Evolutionary conservation across 2,797 vertebrate genomes (phyloP), one percentile per base, ranked within the genome.

Genomic region (Bovichtus diacanthus): DNA sequence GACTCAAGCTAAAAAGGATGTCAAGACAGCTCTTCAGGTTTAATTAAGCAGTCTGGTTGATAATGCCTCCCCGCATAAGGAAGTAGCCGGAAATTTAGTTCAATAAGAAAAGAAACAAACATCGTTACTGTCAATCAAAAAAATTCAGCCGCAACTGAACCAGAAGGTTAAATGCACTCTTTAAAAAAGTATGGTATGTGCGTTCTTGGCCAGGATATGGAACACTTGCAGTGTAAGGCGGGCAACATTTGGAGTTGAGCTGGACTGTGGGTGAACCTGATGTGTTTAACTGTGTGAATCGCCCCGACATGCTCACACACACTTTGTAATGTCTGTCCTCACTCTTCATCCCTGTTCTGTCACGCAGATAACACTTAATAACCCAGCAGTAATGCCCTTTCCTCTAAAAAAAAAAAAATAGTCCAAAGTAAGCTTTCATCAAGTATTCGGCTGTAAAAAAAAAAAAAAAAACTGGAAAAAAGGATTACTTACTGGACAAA

Each of bases 231-330:
- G 34, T 93, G 84, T 90, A 92, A 91, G 74, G 88, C 61, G n/a
- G 61, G 31, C 49, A 72, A 53, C 49, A 55, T 80, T 78, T 74
- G 34, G 69, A 89, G 80, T 84, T 29, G 72, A 76, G 43, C 82
- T 94, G 92, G 87, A 93, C 93, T 94, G 90, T 89, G 84, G 73
- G 84, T 92, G 89, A 94, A 91, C 88, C 78, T 39, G 66, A 67
- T 46, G 85, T 69, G 66, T 86, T 82, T 41, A 61, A 76, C 58
- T 29, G 60, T 63, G 77, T 49, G 47, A 79, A 88, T 54, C 19
- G 81, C 67, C 82, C 78, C 50, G 47, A 89, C 92, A 87, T 79
- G 92, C 80, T 86, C 80, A 55, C 25, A 71, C 50, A 62, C 23
- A 76, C 71, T 50, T 54, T 84, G 55, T 75, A 36, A 50, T 13